Base-by-base conservation (phyloP, 2,113 vertebrate genomes). In the Rhagologus leucostigma region DNA sequence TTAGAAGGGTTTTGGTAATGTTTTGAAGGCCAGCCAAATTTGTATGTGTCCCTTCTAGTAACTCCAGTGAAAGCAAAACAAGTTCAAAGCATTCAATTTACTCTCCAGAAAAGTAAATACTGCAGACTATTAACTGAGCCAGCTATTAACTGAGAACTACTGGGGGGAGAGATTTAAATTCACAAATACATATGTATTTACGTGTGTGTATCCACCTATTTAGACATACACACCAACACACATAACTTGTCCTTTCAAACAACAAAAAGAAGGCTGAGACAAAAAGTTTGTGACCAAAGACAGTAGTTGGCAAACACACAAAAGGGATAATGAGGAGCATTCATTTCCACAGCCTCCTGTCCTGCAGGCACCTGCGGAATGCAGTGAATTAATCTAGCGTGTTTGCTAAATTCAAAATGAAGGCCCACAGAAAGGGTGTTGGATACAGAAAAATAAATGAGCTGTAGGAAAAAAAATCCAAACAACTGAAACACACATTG, bases 11-110 rank as follows among this genome's bases (percentile, higher is more conserved):
- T 85, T 78, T 70, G 67, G 88, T 50, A 41, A 56, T 26, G 27
- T 80, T 85, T 85, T 96, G 95, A 96, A 94, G 93, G 68, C 53
- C 47, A 42, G 83, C 63, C 93, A 95, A 89, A 44, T 35, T 80
- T 69, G 22, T 93, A 27, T 60, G 30, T 50, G 30, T 71, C 92
- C 87, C 82, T 92, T 78, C 90, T 82, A 69, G 74, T 50, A 89
- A 95, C 44, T 52, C 35, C 75, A 85, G 78, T 30, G 77, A 95
- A 74, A 97, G 60, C 63, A 93, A 93, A 97, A 93, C 76, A 82
- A 84, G 80, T 91, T 97, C 94, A 95, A 94, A 96, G 84, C 47
- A 55, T n/a, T 81, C 46, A 30, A 41, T 83, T 85, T 63, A 62
- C 50, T 82, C 71, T 65, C 33, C 65, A 91, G 71, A 90, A 94